Evolutionary conservation across 2,113 vertebrate species (phyloP).

Genomic region (Phyllostomus hastatus): DNA sequence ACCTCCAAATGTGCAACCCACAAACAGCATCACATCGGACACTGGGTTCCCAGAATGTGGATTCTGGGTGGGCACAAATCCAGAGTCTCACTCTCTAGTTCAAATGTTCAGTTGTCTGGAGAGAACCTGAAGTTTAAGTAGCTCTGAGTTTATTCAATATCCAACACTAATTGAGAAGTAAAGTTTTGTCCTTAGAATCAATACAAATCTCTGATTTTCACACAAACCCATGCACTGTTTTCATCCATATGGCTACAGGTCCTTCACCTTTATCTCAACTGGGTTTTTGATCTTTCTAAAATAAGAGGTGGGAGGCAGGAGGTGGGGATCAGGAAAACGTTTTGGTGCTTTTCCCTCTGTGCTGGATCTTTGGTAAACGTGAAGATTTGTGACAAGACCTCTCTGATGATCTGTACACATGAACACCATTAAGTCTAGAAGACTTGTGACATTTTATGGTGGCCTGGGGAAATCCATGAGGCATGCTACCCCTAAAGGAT

Average conservation of each 20-base stretch:
- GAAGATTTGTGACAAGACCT: not conserved
- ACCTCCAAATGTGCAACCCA: not conserved
- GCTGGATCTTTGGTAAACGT: not conserved
- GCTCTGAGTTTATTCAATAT: not conserved
- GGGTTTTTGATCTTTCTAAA: not conserved
- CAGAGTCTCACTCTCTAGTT: no score
- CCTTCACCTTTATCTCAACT: rapidly evolving
- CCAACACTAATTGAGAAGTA: not conserved
- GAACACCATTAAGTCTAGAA: not conserved
- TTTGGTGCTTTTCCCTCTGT: not conserved
- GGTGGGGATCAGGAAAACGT: not conserved
- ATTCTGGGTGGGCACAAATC: not conserved
- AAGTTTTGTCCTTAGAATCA: not conserved
- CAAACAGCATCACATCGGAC: not conserved
- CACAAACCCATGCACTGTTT: rapidly evolving
- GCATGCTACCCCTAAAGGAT: rapidly evolving
- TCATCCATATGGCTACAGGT: rapidly evolving
- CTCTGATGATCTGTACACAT: not conserved
- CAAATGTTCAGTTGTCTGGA: not conserved
- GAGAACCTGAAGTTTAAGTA: not conserved
- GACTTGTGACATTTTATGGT: not conserved
- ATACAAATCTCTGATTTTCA: not conserved
- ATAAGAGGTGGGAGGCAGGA: no score
- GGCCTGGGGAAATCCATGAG: not conserved
- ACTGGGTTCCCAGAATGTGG: not conserved